These are phyloP conservation scores for Tanypteryx hageni DNA, from an alignment of 2,888 invertebrate genomes.

Conservation along the genomic window DNA sequence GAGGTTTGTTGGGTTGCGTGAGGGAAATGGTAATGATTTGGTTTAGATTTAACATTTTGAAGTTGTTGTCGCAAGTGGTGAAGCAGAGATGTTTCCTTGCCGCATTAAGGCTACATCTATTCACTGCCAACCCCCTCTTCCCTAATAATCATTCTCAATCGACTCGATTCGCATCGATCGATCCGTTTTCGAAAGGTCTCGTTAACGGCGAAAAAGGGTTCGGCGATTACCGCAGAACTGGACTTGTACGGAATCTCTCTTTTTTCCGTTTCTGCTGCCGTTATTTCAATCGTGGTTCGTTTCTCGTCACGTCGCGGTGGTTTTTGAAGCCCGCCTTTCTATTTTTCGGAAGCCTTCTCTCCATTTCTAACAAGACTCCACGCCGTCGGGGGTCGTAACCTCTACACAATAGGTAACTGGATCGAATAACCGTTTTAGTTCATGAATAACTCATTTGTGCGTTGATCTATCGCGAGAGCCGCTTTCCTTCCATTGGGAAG, in stretches of 20 bases:
- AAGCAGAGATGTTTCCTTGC: no score
- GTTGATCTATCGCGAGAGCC: neutral
- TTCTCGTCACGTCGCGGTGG: no score
- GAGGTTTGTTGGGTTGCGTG: no score
- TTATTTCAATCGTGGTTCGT: neutral
- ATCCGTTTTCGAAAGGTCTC: neutral
- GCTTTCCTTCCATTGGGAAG: neutral
- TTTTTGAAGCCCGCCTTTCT: no score
- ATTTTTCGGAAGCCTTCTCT: neutral
- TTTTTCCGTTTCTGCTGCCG: neutral
- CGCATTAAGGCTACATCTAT: no score
- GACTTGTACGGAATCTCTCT: neutral
- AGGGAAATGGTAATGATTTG: no score
- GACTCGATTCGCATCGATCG: neutral
- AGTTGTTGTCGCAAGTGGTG: no score
- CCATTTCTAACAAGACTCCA: neutral
- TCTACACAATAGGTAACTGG: neutral
- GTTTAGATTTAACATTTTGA: no score
- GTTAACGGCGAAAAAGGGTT: neutral
- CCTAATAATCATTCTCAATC: neutral
- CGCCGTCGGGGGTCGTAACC: neutral
- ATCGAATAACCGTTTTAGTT: neutral
- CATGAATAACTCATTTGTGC: slow-evolving; percentile 6
- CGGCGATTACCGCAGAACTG: slow-evolving; percentile 32
- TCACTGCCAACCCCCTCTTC: neutral